These are phyloP conservation scores for Eulimnadia texana DNA, from an alignment of 1,140 invertebrate species.

Conservation along the genomic window DNA sequence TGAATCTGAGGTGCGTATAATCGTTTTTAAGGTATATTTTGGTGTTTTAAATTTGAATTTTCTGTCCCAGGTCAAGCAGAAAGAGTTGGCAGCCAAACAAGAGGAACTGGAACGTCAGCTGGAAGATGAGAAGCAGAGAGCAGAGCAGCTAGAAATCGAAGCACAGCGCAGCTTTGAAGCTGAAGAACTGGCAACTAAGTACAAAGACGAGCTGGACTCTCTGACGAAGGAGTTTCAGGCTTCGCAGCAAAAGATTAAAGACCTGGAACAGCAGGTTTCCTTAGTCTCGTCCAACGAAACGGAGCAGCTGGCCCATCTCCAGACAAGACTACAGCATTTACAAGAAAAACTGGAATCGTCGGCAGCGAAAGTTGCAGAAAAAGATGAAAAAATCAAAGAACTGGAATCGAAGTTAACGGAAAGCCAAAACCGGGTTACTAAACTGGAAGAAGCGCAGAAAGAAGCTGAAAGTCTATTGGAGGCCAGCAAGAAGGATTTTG, in stretches of 20 bases:
- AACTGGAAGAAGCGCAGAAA: constrained; percentile 29
- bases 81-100: constrained; percentile 19
- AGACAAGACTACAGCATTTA: constrained; percentile 18
- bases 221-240: not conserved
- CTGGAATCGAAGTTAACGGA: constrained; percentile 22
- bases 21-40: too few species aligned
- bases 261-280: not conserved
- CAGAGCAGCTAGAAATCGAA: constrained; percentile 35
- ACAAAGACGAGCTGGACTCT: constrained; percentile 5
- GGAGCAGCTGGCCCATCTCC: constrained; percentile 23
- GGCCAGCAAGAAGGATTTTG: too few species aligned
- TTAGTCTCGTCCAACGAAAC: not conserved
- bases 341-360: constrained; percentile 16
- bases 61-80: constrained; percentile 16
- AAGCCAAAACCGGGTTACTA: constrained; percentile 25
- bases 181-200: constrained; percentile 30
- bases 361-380: constrained; percentile 3
- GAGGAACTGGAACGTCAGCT: constrained; percentile 37
- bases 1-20: constrained; percentile 57
- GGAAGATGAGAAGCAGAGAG: constrained; percentile 31
- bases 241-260: not conserved
- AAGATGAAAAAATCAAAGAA: constrained; percentile 25
- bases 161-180: constrained; percentile 38
- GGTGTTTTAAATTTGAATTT: not conserved
- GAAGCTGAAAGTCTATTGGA: too few species aligned